Evolutionary conservation across 1,140 invertebrate species (phyloP).

Genomic region (Parasteatoda tepidariorum): DNA sequence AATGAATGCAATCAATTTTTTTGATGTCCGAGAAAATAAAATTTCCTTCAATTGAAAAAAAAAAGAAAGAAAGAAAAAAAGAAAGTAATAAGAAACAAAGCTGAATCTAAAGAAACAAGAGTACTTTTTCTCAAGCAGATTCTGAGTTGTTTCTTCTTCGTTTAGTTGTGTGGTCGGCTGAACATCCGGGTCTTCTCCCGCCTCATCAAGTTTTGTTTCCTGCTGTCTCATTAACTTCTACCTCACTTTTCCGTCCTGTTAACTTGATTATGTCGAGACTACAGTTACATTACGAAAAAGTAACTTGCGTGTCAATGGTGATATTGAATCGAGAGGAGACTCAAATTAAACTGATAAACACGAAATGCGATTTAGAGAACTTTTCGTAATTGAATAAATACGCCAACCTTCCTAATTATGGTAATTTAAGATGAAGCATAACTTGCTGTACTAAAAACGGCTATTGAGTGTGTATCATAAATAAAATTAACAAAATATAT

Average conservation of each 20-base stretch:
- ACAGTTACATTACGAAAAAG: slow-evolving; percentile 27
- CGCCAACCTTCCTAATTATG: no score
- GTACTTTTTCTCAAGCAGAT: not conserved
- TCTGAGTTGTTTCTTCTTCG: not conserved
- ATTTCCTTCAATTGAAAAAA: no score
- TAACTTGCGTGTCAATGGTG: slow-evolving; percentile 4
- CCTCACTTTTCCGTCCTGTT: slow-evolving; percentile 23
- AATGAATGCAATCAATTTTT: no score
- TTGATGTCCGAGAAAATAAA: no score
- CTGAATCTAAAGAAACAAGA: no score
- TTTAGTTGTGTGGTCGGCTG: slow-evolving; percentile 16
- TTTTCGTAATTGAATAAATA: not conserved
- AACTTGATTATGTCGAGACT: slow-evolving; percentile 35
- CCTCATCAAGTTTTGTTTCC: slow-evolving; percentile 48
- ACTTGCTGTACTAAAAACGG: no score
- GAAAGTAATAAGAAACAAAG: no score
- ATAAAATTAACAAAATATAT: no score
- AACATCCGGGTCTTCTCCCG: slow-evolving; percentile 5
- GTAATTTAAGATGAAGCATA: no score
- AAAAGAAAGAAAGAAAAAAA: no score
- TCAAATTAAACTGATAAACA: not conserved
- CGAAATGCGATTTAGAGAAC: not conserved
- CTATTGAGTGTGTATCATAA: no score
- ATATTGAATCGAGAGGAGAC: slow-evolving; percentile 4
- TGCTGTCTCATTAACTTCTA: slow-evolving; percentile 52